Evolutionary conservation across 2,113 vertebrate species (phyloP), one percentile per base, ranked within the genome.

Genomic region (Hydrolagus affinis): DNA sequence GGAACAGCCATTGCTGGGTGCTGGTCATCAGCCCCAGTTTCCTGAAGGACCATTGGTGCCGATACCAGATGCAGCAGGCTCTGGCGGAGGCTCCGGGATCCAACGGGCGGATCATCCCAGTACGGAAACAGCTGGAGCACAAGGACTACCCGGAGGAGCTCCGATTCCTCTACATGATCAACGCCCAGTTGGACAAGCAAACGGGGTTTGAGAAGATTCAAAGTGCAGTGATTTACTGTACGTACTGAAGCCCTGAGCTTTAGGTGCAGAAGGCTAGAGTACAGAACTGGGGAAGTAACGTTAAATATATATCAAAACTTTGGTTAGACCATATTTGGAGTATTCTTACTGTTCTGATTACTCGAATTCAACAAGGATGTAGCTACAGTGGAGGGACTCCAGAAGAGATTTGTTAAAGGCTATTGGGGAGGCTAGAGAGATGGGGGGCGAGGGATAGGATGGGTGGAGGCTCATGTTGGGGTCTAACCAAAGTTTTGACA

Each of bases 11-110:
- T 89, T 90, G 96, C 56, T 93, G 90, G 71, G 94, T 94, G 59
- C 88, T 98, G 88, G 90, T 98, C 0, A 92, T 97, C 86, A 96
- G 95, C 0, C 93, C 95, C 0, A 8, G 88, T 88, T 98, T 97
- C 89, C 90, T 96, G 2, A 87, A 14, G 56, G 96, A 97, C 70
- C 93, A 92, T 0, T 97, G 95, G 95, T 97, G 96, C 91, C 90
- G 74, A 69, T 97, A 95, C 87, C 94, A 96, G 89, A 96, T 97
- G 96, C 94, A 97, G 83, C 96, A 97, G 86, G 93, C 91, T 0
- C 74, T 98, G 87, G 91, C 90, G 0, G 93, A 96, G 85, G 94
- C 93, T 0, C 94, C 95, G 0, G 89, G 92, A 86, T 90, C 95
- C 0, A 91, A 94, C 0, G 94, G 94, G 0, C 90, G 95, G 66